Conservation (phyloP, 2,113 vertebrate genomes). For the Peucedramus taeniatus region DNA sequence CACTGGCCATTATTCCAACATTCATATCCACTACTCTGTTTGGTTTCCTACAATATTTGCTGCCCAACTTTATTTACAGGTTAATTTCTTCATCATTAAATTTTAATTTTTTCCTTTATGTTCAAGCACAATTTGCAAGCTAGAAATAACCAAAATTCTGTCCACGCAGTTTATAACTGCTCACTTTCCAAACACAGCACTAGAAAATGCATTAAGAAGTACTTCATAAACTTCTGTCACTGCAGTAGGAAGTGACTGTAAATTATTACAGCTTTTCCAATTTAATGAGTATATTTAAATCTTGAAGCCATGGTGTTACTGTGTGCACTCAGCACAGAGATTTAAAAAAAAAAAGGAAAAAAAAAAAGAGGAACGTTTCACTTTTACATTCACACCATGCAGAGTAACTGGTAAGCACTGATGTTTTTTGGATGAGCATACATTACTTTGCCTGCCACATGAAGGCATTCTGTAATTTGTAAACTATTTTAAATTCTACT, state of each 20-base stretch:
- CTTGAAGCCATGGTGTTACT: slow-evolving; percentile 23
- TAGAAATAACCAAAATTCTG: slow-evolving; percentile 1
- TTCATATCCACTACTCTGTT: neutral
- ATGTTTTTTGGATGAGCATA: slow-evolving; percentile 47
- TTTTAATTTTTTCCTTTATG: neutral
- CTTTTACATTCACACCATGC: slow-evolving; percentile 51
- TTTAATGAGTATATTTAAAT: slow-evolving; percentile 52
- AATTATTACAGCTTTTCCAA: slow-evolving; percentile 62
- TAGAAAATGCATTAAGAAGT: slow-evolving; percentile 12
- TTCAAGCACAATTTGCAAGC: neutral
- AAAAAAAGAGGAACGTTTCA: neutral
- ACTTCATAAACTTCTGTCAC: slow-evolving; percentile 52
- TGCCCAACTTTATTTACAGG: neutral
- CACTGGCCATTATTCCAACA: neutral
- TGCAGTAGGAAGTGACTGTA: slow-evolving; percentile 57
- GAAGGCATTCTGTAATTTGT: slow-evolving; percentile 41
- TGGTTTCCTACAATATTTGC: neutral
- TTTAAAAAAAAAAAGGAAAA: neutral
- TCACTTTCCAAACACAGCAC: slow-evolving; percentile 19
- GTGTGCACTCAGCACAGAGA: neutral
- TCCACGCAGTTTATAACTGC: neutral
- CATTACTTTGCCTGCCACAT: slow-evolving; percentile 40
- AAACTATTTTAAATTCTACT: slow-evolving; percentile 29
- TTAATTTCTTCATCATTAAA: neutral
- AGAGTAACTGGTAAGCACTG: slow-evolving; percentile 46